Base-by-base conservation (phyloP, 2,888 invertebrate species). In the Aphidoletes aphidimyza region DNA sequence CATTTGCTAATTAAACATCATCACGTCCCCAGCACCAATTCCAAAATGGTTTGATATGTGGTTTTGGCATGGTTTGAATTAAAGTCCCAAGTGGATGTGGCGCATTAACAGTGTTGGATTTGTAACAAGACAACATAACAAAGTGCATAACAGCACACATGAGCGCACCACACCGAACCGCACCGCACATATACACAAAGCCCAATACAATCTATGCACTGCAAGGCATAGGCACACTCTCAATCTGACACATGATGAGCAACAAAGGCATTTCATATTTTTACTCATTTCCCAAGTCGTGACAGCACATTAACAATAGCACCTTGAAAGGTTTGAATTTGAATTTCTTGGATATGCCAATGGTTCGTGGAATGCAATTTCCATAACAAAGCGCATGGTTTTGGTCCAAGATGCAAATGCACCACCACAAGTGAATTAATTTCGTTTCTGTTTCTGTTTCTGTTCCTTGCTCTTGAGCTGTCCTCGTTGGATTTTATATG, bases 381-480 rank as follows among this genome's bases (percentile, higher is more conserved):
- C 69, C 69, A 69, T 69, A 69, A 69, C 69, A 69, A 69, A 69
- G 69, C 30, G n/a, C 69, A 54, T 54, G 54, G 8, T 69, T 30
- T 30, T 30, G 30, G 30, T 69, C 14, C 11, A 69, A 69, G 69
- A 69, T 69, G 69, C 69, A 69, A 69, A 69, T 69, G 69, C 34
- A 30, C 26, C 26, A 69, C 69, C 34, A 69, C 69, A 30, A 69
- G 34, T 5, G n/a, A n/a, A n/a, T n/a, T 69, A 30, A 69, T 69
- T 69, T 69, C 26, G 30, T 69, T 54, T 54, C 22, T 47, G 69
- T 30, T 6, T 69, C 34, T 69, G 69, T 69, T 69, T 30, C 17
- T 30, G 9, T 69, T 26, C 26, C 22, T 26, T 54, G 54, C 6
- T 22, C 3, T 54, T 22, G 2, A 3, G 22, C 34, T 34, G 3